phyloP scores from a whole-genome alignment of 2,113 vertebrate species.

The Urocolius indicus region DNA sequence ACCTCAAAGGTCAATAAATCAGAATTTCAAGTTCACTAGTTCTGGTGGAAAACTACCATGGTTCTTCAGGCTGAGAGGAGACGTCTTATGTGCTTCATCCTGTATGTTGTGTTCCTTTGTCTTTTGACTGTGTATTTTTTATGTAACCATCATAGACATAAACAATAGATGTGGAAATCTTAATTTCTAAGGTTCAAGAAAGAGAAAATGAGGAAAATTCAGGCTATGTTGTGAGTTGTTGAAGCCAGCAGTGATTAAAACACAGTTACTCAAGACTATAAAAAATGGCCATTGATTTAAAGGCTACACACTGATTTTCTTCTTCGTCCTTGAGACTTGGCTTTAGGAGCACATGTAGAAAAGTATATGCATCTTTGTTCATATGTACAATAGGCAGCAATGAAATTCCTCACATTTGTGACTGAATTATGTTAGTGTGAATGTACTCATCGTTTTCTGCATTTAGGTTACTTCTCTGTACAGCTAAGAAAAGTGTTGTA shows the following conservation, averaged over 20 bases:
- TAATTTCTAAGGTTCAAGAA: background rate
- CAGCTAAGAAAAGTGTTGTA: background rate
- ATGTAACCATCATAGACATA: rapidly evolving
- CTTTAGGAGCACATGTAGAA: background rate
- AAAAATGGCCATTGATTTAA: background rate
- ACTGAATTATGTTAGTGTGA: background rate
- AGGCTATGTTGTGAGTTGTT: background rate
- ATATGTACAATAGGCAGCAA: background rate
- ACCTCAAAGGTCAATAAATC: slow-evolving; percentile 33
- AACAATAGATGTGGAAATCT: background rate
- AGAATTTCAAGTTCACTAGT: background rate
- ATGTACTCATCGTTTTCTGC: background rate
- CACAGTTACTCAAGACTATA: background rate
- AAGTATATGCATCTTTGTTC: background rate
- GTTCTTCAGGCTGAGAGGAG: background rate
- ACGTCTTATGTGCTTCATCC: background rate
- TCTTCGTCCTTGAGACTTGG: background rate
- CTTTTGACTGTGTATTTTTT: background rate
- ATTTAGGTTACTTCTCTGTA: background rate
- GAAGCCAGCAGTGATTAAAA: background rate
- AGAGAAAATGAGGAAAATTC: background rate
- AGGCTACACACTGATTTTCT: background rate
- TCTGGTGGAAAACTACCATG: background rate
- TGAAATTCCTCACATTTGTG: background rate
- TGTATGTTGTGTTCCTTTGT: background rate